Evolutionary conservation across 2,888 invertebrate genomes (phyloP).

Genomic region (Drosophila helvetica): DNA sequence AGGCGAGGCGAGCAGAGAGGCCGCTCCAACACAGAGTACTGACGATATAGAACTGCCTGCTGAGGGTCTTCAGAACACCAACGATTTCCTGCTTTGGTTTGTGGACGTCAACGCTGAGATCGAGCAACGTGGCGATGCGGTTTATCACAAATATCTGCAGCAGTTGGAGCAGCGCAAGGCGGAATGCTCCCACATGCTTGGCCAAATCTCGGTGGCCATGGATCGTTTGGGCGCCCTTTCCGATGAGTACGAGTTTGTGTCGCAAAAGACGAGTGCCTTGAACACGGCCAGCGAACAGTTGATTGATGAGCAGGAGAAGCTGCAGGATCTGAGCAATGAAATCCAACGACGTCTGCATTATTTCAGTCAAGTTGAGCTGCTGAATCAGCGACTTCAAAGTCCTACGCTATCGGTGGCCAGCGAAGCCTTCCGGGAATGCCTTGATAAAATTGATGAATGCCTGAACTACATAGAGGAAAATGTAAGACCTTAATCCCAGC

Average conservation of each 20-base stretch:
- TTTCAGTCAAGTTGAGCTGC: conserved; percentile 92
- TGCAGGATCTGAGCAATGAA: conserved; percentile 91
- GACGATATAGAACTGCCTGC: conserved; percentile 45
- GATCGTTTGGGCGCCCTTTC: conserved; percentile 89
- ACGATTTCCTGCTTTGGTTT: conserved; percentile 90
- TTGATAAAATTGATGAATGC: conserved; percentile 94
- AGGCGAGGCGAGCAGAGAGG: background rate
- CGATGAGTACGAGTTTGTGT: conserved; percentile 93
- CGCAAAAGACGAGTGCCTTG: conserved; percentile 95
- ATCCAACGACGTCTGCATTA: conserved; percentile 92
- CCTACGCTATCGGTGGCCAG: conserved; percentile 92
- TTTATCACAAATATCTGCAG: conserved; percentile 89
- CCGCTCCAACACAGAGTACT: conserved; percentile 19
- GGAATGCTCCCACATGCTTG: conserved; percentile 88
- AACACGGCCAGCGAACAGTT: conserved; percentile 96
- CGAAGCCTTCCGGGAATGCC: conserved; percentile 91
- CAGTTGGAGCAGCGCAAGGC: conserved; percentile 88
- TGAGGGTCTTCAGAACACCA: conserved; percentile 85
- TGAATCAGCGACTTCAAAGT: conserved; percentile 91
- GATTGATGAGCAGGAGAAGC: conserved; percentile 92
- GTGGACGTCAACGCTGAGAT: conserved; percentile 89
- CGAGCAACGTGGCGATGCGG: conserved; percentile 88
- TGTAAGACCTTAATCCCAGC: conserved; percentile 85
- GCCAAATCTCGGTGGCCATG: conserved; percentile 89
- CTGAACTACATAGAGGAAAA: conserved; percentile 92